Evolutionary conservation across 2,113 vertebrate species (phyloP).

Genomic region (Rhinolophus ferrumequinum): DNA sequence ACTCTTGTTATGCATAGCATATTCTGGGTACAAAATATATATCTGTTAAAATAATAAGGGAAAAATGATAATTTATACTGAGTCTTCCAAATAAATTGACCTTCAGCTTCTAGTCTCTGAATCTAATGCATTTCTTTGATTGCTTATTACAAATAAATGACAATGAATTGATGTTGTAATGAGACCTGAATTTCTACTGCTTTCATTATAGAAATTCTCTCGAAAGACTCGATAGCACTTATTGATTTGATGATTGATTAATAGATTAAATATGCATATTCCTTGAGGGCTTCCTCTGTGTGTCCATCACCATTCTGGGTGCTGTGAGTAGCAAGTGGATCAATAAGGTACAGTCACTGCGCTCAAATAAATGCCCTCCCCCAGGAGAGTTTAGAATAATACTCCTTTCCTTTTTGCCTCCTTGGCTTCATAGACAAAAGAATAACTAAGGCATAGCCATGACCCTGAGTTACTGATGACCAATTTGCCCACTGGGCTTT

Average conservation of each 20-base stretch:
- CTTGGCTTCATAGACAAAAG: background rate
- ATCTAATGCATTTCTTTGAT: background rate
- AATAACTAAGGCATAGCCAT: background rate
- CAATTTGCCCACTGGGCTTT: slow-evolving; percentile 60
- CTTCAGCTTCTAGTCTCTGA: background rate
- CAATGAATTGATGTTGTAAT: background rate
- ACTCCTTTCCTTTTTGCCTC: background rate
- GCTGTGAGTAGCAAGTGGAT: background rate
- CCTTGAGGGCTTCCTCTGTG: background rate
- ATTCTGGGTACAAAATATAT: background rate
- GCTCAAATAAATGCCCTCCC: background rate
- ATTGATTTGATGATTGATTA: background rate
- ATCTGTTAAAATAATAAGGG: background rate
- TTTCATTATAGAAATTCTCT: background rate
- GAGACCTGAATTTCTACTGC: background rate
- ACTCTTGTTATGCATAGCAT: background rate
- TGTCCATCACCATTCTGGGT: background rate
- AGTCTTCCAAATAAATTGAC: background rate
- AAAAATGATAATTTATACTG: background rate
- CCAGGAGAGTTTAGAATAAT: background rate
- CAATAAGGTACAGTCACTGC: background rate
- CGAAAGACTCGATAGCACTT: background rate
- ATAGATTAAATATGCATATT: background rate
- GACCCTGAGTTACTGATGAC: background rate
- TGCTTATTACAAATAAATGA: background rate